Conservation (phyloP, 1,140 invertebrate genomes). For the Eubasilissa regina region DNA sequence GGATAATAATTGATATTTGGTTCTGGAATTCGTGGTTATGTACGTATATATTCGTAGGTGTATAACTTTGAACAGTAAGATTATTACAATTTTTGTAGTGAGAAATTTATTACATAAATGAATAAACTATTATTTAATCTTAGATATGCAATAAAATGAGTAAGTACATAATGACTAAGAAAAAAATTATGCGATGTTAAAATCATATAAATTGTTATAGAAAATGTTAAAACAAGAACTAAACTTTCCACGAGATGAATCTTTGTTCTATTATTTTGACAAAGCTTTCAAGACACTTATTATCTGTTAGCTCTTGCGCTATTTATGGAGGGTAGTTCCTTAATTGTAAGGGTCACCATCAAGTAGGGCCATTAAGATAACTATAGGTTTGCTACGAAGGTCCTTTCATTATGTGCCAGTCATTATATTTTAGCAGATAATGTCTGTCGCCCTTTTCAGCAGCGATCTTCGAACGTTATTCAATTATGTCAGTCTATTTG, state of each 20-base stretch:
- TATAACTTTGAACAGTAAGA: too few species aligned
- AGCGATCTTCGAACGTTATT: conserved; percentile 19
- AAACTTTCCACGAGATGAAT: neutral
- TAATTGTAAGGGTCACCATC: conserved; percentile 58
- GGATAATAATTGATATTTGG: too few species aligned
- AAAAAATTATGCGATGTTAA: too few species aligned
- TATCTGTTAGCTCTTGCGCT: conserved; percentile 38
- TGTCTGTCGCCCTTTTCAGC: conserved; percentile 30
- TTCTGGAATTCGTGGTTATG: too few species aligned
- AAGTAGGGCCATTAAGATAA: conserved; percentile 51
- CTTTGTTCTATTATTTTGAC: conserved; percentile 35
- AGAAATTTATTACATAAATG: too few species aligned
- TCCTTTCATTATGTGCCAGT: conserved; percentile 57
- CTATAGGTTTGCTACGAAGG: conserved; percentile 42
- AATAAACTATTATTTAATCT: too few species aligned
- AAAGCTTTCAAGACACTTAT: conserved; percentile 43
- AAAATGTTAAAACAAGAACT: too few species aligned
- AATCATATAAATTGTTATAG: too few species aligned
- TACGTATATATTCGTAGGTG: too few species aligned
- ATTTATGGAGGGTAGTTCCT: conserved; percentile 45
- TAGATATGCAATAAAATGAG: too few species aligned
- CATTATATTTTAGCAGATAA: conserved; percentile 51
- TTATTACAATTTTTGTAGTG: too few species aligned
- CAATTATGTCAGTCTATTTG: conserved; percentile 5
- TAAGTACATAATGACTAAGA: too few species aligned